Evolutionary conservation across 2,113 vertebrate genomes (phyloP), one percentile per base, ranked within the genome.

Genomic region (Terrapene triunguis): DNA sequence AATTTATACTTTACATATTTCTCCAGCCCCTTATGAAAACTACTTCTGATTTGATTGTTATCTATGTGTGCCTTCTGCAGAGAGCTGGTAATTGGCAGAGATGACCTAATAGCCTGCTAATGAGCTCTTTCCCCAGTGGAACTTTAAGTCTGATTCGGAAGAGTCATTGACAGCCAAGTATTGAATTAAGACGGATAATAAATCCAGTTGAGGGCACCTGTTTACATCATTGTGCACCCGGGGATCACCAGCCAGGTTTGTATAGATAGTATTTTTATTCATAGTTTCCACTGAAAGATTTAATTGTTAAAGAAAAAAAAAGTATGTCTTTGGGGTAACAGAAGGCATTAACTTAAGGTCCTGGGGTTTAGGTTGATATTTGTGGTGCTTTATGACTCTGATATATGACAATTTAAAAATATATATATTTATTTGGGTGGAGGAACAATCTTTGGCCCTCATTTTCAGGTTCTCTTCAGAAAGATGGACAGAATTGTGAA

Each of bases 151-250:
- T 89, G 42, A 94, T 90, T 89, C 79, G 87, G 35, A 38, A 95
- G 87, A 82, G 95, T 96, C 88, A 95, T n/a, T 89, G 55, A 12
- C 51, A 92, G 80, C 57, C 82, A 96, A 92, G 51, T 84, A 87
- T 21, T 94, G 85, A 96, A 93, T 95, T 94, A 94, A 90, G 50
- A 55, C 53, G 82, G 25, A 76, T 91, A 92, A 95, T 94, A 92
- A 96, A 94, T 90, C 80, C 88, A 95, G 42, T 21, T 82, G 91
- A 87, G 92, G 89, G 80, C 82, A 94, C 88, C 76, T 91, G 88
- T 91, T 92, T 94, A 55, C 87, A 95, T 89, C 55, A 84, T 65
- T 91, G 84, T 91, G 72, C 87, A 94, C 89, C 72, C 82, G 29
- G 57, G 88, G 38, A 76, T 85, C 89, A 53, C 44, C 55, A 80